Evolutionary conservation across 2,888 invertebrate species (phyloP).

Genomic region (Tupiocoris notatus): DNA sequence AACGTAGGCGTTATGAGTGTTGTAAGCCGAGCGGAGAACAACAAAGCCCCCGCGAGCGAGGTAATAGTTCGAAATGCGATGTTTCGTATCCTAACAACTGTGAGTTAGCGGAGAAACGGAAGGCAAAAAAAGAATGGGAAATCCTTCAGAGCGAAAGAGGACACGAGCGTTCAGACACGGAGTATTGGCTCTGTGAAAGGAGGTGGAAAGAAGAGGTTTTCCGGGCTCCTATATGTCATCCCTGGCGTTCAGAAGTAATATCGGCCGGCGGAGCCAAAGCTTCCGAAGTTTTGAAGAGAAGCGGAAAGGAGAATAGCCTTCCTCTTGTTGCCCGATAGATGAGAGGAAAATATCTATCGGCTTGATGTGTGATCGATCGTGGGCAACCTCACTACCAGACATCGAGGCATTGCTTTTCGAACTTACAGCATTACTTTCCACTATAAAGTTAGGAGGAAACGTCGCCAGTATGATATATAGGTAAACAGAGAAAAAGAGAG

Average conservation of each 20-base stretch:
- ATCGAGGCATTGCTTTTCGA: neutral
- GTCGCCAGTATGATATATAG: neutral
- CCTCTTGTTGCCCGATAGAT: neutral
- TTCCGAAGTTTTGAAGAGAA: neutral
- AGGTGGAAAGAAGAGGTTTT: conserved; percentile 26
- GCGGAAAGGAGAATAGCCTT: neutral
- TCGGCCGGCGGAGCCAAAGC: neutral
- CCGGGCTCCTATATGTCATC: conserved; percentile 37
- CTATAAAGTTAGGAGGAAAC: neutral
- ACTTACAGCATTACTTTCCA: neutral
- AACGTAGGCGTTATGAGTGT: conserved; percentile 22
- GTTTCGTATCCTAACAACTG: conserved; percentile 10
- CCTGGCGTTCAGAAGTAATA: conserved; percentile 25
- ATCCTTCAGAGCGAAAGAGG: conserved; percentile 11
- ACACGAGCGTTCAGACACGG: conserved; percentile 21
- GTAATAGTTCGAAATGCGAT: conserved; percentile 29
- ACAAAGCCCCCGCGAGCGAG: conserved; percentile 7
- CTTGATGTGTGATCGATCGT: neutral
- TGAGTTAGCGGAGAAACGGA: neutral
- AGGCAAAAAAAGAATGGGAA: conserved; percentile 2
- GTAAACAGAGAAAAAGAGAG: neutral
- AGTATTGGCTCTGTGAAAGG: conserved; percentile 38
- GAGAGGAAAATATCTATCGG: neutral
- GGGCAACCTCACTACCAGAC: neutral
- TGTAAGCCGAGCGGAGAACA: conserved; percentile 29